Evolutionary conservation across 1,140 invertebrate genomes (phyloP).

Genomic region (Druon quercuslanigerum): DNA sequence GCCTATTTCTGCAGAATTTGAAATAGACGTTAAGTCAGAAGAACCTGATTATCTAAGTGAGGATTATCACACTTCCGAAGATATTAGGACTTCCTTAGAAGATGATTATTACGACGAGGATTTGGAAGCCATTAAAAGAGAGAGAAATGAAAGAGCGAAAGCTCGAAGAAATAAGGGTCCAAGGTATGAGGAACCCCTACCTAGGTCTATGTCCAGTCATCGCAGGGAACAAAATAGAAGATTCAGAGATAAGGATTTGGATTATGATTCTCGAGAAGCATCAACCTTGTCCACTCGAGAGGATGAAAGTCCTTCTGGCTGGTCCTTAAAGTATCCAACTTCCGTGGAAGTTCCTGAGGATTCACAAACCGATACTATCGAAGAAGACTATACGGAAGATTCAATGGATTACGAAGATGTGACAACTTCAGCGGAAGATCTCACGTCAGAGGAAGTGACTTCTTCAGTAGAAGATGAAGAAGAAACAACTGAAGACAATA

Average conservation of each 20-base stretch:
- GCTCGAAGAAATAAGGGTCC: constrained; percentile 10
- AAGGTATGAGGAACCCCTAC: neutral
- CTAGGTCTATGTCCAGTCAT: constrained; percentile 5
- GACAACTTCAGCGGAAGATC: constrained; percentile 18
- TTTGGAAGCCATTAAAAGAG: neutral
- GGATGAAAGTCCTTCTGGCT: neutral
- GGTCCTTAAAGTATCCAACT: neutral
- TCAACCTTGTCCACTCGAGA: constrained; percentile 6
- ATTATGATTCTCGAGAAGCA: constrained; percentile 16
- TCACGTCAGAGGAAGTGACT: constrained; percentile 34
- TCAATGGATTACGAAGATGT: neutral
- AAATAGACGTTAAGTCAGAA: neutral
- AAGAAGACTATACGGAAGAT: constrained; percentile 17
- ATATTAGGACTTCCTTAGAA: neutral
- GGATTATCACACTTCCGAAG: neutral
- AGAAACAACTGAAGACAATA: neutral
- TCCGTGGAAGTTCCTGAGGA: neutral
- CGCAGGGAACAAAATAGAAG: neutral
- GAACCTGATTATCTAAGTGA: constrained; percentile 12
- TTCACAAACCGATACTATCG: neutral
- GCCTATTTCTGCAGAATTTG: neutral
- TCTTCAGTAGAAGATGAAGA: neutral
- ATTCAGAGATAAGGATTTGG: neutral
- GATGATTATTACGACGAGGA: constrained; percentile 10
- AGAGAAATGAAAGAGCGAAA: constrained; percentile 6